Conservation (phyloP, 2,113 vertebrate genomes). For the Tichodroma muraria region DNA sequence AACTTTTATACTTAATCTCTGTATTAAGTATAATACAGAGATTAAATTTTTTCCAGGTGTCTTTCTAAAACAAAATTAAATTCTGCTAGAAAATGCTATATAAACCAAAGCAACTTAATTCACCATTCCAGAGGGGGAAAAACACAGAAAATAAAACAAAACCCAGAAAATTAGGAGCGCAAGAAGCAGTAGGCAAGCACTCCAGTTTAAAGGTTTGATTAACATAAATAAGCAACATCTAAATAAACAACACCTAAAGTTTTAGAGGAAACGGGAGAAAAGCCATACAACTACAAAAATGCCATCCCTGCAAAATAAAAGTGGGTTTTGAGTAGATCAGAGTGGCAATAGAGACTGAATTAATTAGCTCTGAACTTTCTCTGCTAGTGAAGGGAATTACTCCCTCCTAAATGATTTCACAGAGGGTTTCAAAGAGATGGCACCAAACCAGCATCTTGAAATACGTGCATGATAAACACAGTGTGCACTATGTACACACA, state of each 20-base stretch:
- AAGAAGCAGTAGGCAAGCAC: neutral
- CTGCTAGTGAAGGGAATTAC: neutral
- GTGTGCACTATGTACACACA: accelerated
- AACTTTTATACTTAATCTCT: neutral
- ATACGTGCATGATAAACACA: neutral
- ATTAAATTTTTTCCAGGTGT: slow-evolving; percentile 26
- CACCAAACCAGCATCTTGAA: neutral
- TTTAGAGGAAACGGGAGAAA: neutral
- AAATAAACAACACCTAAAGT: neutral
- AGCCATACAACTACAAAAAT: neutral
- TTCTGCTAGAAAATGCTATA: slow-evolving; percentile 36
- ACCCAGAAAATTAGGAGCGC: neutral
- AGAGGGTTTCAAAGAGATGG: neutral
- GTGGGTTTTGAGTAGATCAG: neutral
- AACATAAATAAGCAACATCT: neutral
- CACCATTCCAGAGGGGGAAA: neutral
- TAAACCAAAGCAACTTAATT: slow-evolving; percentile 25
- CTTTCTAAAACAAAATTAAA: neutral
- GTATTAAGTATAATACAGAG: no score
- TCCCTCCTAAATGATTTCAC: neutral
- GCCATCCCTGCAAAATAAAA: neutral
- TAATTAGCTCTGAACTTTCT: neutral
- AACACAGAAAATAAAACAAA: neutral
- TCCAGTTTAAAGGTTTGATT: neutral
- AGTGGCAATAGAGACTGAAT: neutral